Evolutionary conservation across 1,140 invertebrate species (phyloP), one percentile per base, ranked within the genome.

Genomic region (Hirudo medicinalis): DNA sequence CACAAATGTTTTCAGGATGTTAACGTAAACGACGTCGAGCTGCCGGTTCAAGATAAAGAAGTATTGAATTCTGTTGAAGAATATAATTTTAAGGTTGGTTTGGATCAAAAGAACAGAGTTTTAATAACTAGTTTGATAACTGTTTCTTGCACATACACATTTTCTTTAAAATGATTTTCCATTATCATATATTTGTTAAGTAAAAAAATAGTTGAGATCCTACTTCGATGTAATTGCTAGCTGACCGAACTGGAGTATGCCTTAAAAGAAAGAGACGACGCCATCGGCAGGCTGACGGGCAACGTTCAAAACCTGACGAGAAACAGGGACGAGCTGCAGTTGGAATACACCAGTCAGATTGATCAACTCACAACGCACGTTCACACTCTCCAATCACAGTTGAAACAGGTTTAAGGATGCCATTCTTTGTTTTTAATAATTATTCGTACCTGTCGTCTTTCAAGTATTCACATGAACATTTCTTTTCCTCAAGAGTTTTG

Each of bases 251-350:
- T 71, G 67, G 73, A 74, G 22, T 43, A 55, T 49, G 74, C 72
- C 54, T 71, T 75, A 17, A 25, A 27, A 11, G 53, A 68, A n/a
- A 1, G 73, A 36, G 71, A 75, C 53, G 57, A 69, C 15, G 40
- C 71, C 9, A 75, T 75, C 43, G 25, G 40, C 27, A 53, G 69
- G 40, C 54, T 75, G 27, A 60, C 67, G 25, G 29, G n/a, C 5
- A 75, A 69, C n/a, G 36, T 75, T n/a, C 63, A 70, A 49, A 49
- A 20, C 20, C 69, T 71, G 17, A 74, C 72, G n/a, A 72, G 69
- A 25, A 74, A 75, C 36, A 32, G 74, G 22, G 74, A 75, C 40
- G 54, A 49, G 27, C 32, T 75, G 57, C 72, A 75, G 68, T 22
- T 67, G 17, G 74, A 74, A 63, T 71, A 72, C n/a, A 29, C 55